These are phyloP conservation scores for Parasteatoda tepidariorum DNA, from an alignment of 1,140 invertebrate genomes.

Conservation along the genomic window DNA sequence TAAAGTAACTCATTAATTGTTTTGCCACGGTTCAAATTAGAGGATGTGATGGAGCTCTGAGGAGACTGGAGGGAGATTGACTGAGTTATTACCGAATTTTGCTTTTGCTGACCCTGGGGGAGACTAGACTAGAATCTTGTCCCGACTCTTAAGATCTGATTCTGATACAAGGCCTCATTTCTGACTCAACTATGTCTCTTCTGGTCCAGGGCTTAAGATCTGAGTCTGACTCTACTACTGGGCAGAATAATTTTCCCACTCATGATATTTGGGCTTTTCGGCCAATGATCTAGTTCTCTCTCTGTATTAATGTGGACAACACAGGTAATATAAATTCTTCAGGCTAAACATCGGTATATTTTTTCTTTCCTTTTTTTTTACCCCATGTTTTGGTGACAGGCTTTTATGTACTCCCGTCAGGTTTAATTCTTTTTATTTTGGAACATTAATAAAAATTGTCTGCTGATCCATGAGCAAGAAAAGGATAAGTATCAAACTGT, in stretches of 20 bases:
- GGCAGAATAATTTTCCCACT: slow-evolving; percentile 45
- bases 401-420: neutral
- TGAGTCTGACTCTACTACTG: no score
- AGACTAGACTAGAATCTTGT: slow-evolving; percentile 42
- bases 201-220: no score
- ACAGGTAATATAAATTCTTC: slow-evolving; percentile 56
- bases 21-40: slow-evolving; percentile 60
- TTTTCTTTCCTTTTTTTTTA: neutral
- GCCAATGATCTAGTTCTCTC: slow-evolving; percentile 12
- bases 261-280: slow-evolving; percentile 15
- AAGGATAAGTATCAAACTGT: no score
- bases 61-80: slow-evolving; percentile 2
- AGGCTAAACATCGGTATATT: slow-evolving; percentile 43
- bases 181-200: no score
- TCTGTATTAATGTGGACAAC: slow-evolving; percentile 48
- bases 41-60: slow-evolving; percentile 44
- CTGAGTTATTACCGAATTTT: slow-evolving; percentile 39
- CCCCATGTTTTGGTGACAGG: neutral
- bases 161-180: slow-evolving; percentile 14
- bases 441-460: neutral
- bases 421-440: neutral
- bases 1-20: slow-evolving; percentile 30
- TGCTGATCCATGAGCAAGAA: no score
- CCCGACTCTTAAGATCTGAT: slow-evolving; percentile 27
- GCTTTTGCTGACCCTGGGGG: slow-evolving; percentile 39